Percentiles rank a stretch among this genome's conserved stretches.
Evolutionary conservation across 2,113 vertebrate genomes (phyloP).

Genomic region (Ailuropoda melanoleuca): DNA sequence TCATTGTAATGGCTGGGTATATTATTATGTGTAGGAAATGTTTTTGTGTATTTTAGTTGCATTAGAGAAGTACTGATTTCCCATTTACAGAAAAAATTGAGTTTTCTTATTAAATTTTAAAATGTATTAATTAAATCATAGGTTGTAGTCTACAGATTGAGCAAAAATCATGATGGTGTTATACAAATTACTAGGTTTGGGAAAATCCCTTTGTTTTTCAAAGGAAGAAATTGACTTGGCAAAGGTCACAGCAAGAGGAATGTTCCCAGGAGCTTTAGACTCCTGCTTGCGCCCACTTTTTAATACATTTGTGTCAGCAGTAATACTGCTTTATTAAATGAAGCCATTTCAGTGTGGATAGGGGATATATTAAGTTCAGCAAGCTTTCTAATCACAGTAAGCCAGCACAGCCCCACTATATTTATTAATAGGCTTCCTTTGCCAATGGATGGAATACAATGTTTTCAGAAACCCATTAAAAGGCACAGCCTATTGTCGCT

Average conservation of each 20-base stretch:
- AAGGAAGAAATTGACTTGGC: background rate
- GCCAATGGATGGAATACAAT: background rate
- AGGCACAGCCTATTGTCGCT: conserved; percentile 49
- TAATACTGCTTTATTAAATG: conserved; percentile 39
- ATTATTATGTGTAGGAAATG: background rate
- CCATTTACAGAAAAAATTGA: background rate
- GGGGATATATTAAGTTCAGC: conserved; percentile 12
- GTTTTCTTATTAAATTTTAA: conserved; percentile 5
- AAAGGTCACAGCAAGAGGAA: background rate
- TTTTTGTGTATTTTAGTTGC: background rate
- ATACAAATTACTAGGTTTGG: background rate
- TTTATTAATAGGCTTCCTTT: conserved; percentile 65
- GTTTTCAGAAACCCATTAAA: conserved; percentile 64
- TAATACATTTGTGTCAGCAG: conserved; percentile 40
- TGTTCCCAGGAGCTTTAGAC: background rate
- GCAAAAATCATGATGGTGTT: background rate
- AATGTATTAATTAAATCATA: conserved; percentile 9
- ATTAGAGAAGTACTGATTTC: background rate
- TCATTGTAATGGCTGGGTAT: background rate
- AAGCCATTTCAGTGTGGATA: background rate
- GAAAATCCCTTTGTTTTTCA: background rate
- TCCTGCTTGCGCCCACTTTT: background rate
- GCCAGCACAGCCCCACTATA: background rate
- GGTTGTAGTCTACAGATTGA: background rate
- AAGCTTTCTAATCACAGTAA: conserved; percentile 32